These are phyloP conservation scores for Pentamera pediparva DNA, from an alignment of 53 echinoderm and acorn worm genomes.

Conservation along the genomic window DNA sequence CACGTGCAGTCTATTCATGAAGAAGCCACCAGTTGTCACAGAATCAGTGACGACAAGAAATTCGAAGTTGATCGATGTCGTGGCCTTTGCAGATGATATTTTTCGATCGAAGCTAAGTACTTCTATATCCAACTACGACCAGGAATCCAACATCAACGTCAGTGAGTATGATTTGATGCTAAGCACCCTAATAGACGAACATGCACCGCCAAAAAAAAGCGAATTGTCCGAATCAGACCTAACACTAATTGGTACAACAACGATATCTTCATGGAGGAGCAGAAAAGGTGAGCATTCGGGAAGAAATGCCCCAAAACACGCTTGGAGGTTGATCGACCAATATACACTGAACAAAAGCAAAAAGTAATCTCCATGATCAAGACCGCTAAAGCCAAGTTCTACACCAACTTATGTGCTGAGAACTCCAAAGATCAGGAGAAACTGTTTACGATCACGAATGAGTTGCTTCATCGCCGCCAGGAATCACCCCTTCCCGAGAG, in stretches of 20 bases:
- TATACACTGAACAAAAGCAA: slow-evolving; percentile 19
- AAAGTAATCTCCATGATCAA: slow-evolving; percentile 11
- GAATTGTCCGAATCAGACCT: slow-evolving; percentile 15
- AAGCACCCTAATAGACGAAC: not conserved
- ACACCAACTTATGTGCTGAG: not conserved
- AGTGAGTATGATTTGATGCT: not conserved
- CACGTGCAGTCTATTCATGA: slow-evolving; percentile 14
- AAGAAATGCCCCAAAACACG: slow-evolving; percentile 28
- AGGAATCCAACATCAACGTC: too few relatives aligned
- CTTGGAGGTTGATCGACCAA: slow-evolving; percentile 29
- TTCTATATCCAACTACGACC: too few relatives aligned
- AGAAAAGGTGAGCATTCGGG: slow-evolving; percentile 1
- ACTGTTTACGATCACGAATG: slow-evolving; percentile 13
- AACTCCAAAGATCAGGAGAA: slow-evolving; percentile 30
- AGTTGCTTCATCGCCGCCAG: slow-evolving; percentile 29
- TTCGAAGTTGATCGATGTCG: too few relatives aligned
- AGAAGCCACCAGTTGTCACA: slow-evolving; percentile 13
- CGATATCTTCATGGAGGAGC: not conserved
- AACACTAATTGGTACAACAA: slow-evolving; percentile 33
- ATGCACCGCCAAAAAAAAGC: slow-evolving; percentile 29
- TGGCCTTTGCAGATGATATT: too few relatives aligned
- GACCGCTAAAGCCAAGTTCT: slow-evolving; percentile 14
- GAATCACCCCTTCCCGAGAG: slow-evolving; percentile 11
- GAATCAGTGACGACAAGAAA: not conserved
- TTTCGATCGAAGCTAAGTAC: too few relatives aligned